Base-by-base conservation (phyloP, 2,797 vertebrate genomes). In the Propithecus deckenii region DNA sequence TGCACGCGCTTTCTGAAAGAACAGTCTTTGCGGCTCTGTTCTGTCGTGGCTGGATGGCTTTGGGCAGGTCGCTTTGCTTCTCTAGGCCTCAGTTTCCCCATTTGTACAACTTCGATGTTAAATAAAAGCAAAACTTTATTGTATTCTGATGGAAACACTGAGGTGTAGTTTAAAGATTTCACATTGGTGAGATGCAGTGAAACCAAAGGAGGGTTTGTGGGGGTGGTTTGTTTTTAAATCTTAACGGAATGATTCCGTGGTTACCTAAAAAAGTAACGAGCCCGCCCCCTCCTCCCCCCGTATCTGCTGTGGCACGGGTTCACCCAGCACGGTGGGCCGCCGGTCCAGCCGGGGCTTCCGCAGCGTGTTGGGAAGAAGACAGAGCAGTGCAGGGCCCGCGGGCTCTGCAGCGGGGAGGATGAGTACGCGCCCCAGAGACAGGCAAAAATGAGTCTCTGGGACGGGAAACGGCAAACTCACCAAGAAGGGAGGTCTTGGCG, bases 261-360 rank as follows among this genome's bases (percentile, higher is more conserved):
- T 63, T 85, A 2, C 65, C 23, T 57, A 91, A 78, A 89, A 57
- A 63, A 50, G 13, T 2, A 28, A n/a, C 14, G 50, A 30, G 35
- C 35, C 35, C 35, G 35, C 35, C 35, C 35, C 35, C 35, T 35
- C 35, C 35, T 35, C 35, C 28, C 35, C 28, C 69, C 65, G 20
- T 7, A 7, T 38, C 4, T 15, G 17, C 15, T 10, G 2, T 65
- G 81, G 32, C 38, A 7, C 4, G 0, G 2, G 67, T 76, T 30
- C 7, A 4, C 28, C 12, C 2, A 1, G 65, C 17, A 15, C 8
- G 6, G 14, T 20, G 20, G 15, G 65, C 75, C 20, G 0, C 38
- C 22, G 0, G 2, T n/a, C 7, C 22, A 3, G 25, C 41, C 13
- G 1, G 71, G 5, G 7, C 48, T 17, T 12, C 55, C 3, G 5